phyloP scores from a whole-genome alignment of 2,888 invertebrate species.

The Andrena minutula region DNA sequence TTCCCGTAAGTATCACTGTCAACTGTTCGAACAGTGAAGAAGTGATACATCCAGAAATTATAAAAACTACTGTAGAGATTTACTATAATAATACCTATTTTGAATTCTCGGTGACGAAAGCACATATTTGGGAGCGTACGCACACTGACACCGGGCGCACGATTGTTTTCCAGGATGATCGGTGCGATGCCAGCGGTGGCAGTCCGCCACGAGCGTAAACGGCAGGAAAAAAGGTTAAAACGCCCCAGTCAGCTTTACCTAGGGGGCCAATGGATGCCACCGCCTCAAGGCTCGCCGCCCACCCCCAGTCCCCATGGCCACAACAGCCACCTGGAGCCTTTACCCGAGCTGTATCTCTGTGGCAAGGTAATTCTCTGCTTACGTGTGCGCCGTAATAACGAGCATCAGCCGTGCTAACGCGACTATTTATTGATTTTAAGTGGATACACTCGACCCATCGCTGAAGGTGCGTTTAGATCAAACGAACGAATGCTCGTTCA shows the following conservation, averaged over 20 bases:
- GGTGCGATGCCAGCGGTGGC: conserved; percentile 95
- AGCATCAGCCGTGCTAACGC: neutral
- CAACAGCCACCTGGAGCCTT: conserved; percentile 86
- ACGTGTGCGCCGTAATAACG: neutral
- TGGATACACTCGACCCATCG: conserved; percentile 4
- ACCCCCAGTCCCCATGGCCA: conserved; percentile 88
- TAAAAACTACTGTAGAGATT: too few species aligned
- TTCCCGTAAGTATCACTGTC: too few species aligned
- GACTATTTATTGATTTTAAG: conserved; percentile 26
- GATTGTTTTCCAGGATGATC: conserved; percentile 88
- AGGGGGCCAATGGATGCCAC: conserved; percentile 88
- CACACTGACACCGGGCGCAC: neutral
- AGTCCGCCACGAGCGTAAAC: conserved; percentile 92
- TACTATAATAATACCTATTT: neutral
- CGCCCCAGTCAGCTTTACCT: conserved; percentile 88
- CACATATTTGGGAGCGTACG: neutral
- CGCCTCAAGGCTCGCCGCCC: conserved; percentile 87
- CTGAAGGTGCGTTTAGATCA: neutral
- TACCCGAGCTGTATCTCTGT: conserved; percentile 90
- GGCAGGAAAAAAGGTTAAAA: conserved; percentile 90
- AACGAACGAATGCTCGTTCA: too few species aligned
- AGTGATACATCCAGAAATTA: too few species aligned
- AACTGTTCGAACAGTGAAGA: too few species aligned
- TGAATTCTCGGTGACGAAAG: neutral
- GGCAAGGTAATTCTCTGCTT: conserved; percentile 87